Conservation (phyloP, 2,113 vertebrate genomes). For the Nerophis ophidion region DNA sequence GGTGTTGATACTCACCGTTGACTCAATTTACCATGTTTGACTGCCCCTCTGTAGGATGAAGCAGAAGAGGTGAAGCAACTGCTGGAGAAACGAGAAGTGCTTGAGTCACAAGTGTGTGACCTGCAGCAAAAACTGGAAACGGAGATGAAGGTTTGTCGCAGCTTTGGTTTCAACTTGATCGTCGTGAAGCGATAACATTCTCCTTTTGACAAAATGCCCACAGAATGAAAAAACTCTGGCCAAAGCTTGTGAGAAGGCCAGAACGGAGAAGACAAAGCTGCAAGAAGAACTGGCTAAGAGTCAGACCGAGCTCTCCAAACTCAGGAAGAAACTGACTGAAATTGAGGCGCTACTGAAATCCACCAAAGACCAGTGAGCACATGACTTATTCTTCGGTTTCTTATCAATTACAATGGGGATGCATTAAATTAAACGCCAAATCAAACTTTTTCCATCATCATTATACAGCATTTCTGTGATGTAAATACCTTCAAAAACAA, state of each 20-base stretch:
- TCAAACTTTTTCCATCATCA: too few relatives aligned
- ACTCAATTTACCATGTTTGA: conserved; percentile 12
- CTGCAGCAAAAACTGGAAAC: conserved; percentile 80
- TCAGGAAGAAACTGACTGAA: conserved; percentile 74
- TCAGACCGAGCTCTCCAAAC: conserved; percentile 69
- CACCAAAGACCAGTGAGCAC: conserved; percentile 82
- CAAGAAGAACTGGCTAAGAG: conserved; percentile 69
- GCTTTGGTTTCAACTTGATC: conserved; percentile 10
- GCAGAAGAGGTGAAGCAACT: conserved; percentile 70
- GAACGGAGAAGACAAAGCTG: conserved; percentile 71
- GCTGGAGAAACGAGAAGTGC: conserved; percentile 72
- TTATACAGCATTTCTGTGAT: too few relatives aligned
- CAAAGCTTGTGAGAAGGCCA: conserved; percentile 76
- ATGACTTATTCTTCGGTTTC: background rate
- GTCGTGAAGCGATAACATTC: conserved; percentile 1
- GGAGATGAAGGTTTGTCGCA: conserved; percentile 75
- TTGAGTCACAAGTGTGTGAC: conserved; percentile 76
- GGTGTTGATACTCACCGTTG: background rate
- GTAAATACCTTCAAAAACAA: too few relatives aligned
- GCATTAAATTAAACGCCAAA: background rate
- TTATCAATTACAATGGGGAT: background rate
- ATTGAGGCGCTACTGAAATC: conserved; percentile 78
- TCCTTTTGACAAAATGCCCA: conserved; percentile 15
- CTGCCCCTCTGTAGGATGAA: conserved; percentile 45
- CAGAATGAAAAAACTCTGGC: conserved; percentile 83